Conservation (phyloP, 2,113 vertebrate genomes). For the Gavia stellata region DNA sequence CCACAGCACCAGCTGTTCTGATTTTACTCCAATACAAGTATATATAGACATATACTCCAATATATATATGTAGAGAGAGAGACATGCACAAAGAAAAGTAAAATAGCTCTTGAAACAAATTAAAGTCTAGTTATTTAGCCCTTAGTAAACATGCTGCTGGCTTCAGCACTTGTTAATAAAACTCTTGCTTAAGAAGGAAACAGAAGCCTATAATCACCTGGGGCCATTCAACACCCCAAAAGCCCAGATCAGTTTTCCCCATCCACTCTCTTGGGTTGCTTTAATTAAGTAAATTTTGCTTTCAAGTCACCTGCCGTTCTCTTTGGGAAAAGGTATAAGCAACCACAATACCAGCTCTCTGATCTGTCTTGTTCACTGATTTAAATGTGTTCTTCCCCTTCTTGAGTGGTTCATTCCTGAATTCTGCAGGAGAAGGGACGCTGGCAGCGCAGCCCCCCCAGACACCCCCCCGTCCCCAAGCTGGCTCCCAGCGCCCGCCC, state of each 20-base stretch:
- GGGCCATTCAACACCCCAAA: not conserved
- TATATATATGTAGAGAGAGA: not conserved
- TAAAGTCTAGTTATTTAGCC: not conserved
- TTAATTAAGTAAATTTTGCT: not conserved
- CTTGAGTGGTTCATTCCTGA: not conserved
- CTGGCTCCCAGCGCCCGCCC: not conserved
- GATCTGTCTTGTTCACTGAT: not conserved
- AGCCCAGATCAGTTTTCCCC: not conserved
- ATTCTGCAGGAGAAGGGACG: rapidly evolving
- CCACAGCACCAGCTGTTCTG: not conserved
- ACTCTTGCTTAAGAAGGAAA: not conserved
- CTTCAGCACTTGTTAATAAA: not conserved
- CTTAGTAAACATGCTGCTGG: not conserved
- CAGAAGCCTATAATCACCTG: not conserved
- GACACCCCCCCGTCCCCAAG: rapidly evolving
- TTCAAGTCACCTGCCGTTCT: not conserved
- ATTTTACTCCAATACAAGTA: not conserved
- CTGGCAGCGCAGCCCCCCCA: rapidly evolving
- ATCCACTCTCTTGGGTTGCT: not conserved
- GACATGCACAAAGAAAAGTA: not conserved
- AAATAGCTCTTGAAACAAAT: not conserved
- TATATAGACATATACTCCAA: not conserved
- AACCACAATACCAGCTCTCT: not conserved
- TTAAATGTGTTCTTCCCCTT: not conserved
- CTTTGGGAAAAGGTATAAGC: not conserved